A percentile compares a stretch with the other conserved stretches of the same genome.
Conservation (phyloP, 1,140 invertebrate genomes). For the Telenomus remus region DNA sequence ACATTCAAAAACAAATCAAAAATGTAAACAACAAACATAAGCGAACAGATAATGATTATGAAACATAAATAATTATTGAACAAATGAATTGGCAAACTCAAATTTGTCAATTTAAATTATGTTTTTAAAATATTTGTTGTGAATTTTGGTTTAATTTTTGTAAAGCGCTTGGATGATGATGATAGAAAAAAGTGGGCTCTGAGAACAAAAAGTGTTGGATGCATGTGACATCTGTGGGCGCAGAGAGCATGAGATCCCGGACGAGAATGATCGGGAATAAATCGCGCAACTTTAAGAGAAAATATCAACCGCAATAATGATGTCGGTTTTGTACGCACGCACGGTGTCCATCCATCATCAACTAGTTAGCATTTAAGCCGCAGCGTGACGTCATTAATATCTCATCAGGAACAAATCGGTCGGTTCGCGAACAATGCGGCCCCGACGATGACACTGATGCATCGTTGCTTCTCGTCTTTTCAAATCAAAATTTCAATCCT, state of each 20-base stretch:
- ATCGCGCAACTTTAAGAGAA: conserved; percentile 62
- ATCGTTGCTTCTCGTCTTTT: conserved; percentile 63
- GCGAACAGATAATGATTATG: too few relatives aligned
- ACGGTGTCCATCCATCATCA: conserved; percentile 71
- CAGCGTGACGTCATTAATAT: conserved; percentile 74
- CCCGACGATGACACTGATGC: conserved; percentile 70
- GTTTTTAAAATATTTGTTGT: too few relatives aligned
- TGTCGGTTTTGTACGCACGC: conserved; percentile 70
- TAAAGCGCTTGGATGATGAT: too few relatives aligned
- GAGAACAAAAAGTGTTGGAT: conserved; percentile 4
- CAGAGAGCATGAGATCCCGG: conserved; percentile 36
- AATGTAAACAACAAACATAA: too few relatives aligned
- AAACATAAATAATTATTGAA: too few relatives aligned
- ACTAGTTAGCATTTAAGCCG: conserved; percentile 74
- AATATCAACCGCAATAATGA: conserved; percentile 73
- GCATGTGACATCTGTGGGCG: conserved; percentile 63
- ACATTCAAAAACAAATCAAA: too few relatives aligned
- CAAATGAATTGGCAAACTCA: too few relatives aligned
- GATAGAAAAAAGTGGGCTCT: too few relatives aligned
- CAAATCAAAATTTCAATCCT: conserved; percentile 11
- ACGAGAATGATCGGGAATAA: conserved; percentile 64
- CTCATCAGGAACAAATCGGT: conserved; percentile 70
- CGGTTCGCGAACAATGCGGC: conserved; percentile 60
- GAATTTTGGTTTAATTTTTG: too few relatives aligned
- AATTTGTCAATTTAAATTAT: too few relatives aligned